Conservation (phyloP, 2,797 vertebrate genomes). For the Ptychadena robeensis region DNA sequence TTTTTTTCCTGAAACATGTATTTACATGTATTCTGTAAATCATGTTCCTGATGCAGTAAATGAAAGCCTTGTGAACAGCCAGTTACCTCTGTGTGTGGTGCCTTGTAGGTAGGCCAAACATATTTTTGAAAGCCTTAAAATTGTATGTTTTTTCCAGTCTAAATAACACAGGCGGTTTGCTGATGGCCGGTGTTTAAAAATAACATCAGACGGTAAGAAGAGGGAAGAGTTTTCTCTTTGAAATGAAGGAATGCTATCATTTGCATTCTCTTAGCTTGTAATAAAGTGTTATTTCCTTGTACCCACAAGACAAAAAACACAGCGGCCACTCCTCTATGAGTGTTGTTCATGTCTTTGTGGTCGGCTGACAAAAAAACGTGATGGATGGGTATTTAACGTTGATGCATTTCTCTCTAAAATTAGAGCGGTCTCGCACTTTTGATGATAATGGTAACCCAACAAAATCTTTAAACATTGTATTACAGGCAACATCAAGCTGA, state of each 20-base stretch:
- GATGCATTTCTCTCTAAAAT: not conserved
- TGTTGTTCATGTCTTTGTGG: not conserved
- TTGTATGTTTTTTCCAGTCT: constrained; percentile 7
- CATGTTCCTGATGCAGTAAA: not conserved
- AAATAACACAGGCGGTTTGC: constrained; percentile 25
- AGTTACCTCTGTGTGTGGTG: constrained; percentile 18
- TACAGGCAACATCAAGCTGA: too few species aligned
- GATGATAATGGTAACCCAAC: too few species aligned
- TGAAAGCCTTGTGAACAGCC: not conserved
- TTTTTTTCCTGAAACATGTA: not conserved
- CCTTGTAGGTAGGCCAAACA: not conserved
- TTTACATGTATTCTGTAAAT: too few species aligned
- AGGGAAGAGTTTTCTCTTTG: constrained; percentile 8
- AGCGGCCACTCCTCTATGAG: not conserved
- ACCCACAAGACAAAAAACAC: constrained; percentile 29
- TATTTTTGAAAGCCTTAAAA: constrained; percentile 32
- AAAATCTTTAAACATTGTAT: too few species aligned
- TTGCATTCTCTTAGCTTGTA: constrained; percentile 23
- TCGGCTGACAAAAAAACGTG: not conserved
- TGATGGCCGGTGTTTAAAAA: constrained; percentile 37
- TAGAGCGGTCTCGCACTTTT: too few species aligned
- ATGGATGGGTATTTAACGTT: not conserved
- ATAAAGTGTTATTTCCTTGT: constrained; percentile 23
- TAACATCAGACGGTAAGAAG: constrained; percentile 8
- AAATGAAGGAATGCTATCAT: constrained; percentile 18